phyloP scores from a whole-genome alignment of 2,113 vertebrate species.

The Vireo altiloquus region DNA sequence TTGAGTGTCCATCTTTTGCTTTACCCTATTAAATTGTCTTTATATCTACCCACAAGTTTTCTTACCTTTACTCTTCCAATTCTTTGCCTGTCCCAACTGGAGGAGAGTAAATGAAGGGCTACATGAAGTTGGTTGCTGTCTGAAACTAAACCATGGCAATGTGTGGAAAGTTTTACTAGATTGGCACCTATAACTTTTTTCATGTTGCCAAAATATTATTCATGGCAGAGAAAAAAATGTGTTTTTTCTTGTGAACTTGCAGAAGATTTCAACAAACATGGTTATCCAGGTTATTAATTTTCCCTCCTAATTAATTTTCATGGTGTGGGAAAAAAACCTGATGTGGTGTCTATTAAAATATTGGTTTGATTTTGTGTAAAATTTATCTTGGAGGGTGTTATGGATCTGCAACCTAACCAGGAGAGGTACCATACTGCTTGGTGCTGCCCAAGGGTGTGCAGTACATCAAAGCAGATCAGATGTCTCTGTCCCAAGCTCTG shows the following conservation, averaged over 20 bases:
- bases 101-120: neutral
- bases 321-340: neutral
- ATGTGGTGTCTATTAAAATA: neutral
- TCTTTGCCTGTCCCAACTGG: neutral
- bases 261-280: neutral
- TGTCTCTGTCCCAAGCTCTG: neutral
- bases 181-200: neutral
- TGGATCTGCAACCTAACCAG: neutral
- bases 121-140: neutral
- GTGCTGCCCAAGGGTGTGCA: neutral
- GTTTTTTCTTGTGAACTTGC: neutral
- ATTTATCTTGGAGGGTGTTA: neutral
- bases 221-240: neutral
- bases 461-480: neutral
- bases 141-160: neutral
- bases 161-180: neutral
- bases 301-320: neutral
- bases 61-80: neutral
- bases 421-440: neutral
- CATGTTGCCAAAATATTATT: neutral
- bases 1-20: neutral
- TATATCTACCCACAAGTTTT: neutral
- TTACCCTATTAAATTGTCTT: neutral
- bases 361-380: neutral
- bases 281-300: neutral